Evolutionary conservation across 2,113 vertebrate genomes (phyloP), one percentile per base, ranked within the genome.

Genomic region (Corapipo altera): DNA sequence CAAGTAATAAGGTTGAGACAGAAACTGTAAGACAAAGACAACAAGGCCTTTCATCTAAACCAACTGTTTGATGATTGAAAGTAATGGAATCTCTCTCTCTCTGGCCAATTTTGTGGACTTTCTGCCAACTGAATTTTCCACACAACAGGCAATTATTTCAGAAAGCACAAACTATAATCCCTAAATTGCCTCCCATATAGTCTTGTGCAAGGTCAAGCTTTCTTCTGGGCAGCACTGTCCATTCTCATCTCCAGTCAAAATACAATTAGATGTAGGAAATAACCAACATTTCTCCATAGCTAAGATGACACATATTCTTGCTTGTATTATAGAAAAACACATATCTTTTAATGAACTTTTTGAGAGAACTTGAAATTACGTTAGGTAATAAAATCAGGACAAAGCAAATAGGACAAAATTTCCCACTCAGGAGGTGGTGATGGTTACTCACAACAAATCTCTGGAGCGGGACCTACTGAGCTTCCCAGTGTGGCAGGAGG

Each of bases 131-230:
- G 51, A 71, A 37, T 80, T 88, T 96, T 94, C 59, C 48, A 80
- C 23, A 55, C 26, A 91, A 66, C 23, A 73, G 55, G 71, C 14
- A 92, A 57, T 49, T 51, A 76, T 52, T 91, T 83, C 51, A 90
- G 27, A 64, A 94, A 96, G 94, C 22, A 89, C 27, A 61, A 80
- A 81, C 27, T 73, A 52, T 71, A 91, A 93, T 71, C 78, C 64
- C 51, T 88, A 77, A 96, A 93, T 84, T 93, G 37, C 32, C 22
- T 91, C 76, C 57, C 71, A 20, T n/a, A 55, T 3, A 67, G 35
- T 16, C 43, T 46, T 75, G 57, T 64, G 48, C 41, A 43, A 35
- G 43, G 72, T 74, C 75, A 94, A 55, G n/a, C 26, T 91, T 90
- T 84, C 64, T 84, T 90, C 75, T 84, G 82, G 89, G 82, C 93